Percentiles rank a stretch among this genome's conserved stretches.
Conservation (phyloP, 1,140 invertebrate species). For the Anagrus nilaparvatae region DNA sequence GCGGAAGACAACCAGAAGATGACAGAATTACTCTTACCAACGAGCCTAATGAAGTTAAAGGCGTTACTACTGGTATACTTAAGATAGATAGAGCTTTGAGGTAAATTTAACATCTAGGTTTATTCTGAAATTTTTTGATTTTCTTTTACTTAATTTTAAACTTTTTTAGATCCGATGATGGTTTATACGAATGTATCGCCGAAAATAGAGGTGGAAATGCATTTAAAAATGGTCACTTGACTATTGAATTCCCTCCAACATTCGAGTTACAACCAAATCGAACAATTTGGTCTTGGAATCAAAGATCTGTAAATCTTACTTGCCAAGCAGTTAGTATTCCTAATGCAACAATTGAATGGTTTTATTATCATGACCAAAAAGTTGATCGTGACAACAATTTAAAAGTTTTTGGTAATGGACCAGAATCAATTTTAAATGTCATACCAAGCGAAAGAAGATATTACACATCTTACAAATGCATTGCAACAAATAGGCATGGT, state of each 20-base stretch:
- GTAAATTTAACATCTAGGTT: slow-evolving; percentile 16
- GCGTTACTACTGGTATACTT: slow-evolving; percentile 53
- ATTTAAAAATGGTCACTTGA: slow-evolving; percentile 69
- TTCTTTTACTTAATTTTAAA: too few species aligned
- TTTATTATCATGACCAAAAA: slow-evolving; percentile 41
- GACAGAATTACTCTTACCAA: slow-evolving; percentile 51
- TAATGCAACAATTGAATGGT: slow-evolving; percentile 85
- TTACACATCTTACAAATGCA: slow-evolving; percentile 72
- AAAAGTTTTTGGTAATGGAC: slow-evolving; percentile 53
- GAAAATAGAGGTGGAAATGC: slow-evolving; percentile 65
- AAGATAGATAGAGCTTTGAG: slow-evolving; percentile 40
- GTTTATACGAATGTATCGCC: slow-evolving; percentile 79
- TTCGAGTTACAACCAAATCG: slow-evolving; percentile 63
- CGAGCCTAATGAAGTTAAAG: slow-evolving; percentile 43
- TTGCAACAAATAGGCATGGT: slow-evolving; percentile 69
- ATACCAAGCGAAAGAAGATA: slow-evolving; percentile 50
- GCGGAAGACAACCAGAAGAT: slow-evolving; percentile 51
- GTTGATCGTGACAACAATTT: slow-evolving; percentile 47
- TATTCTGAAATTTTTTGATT: neutral
- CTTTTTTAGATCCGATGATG: slow-evolving; percentile 64
- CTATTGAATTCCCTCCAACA: slow-evolving; percentile 70
- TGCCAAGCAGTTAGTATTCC: slow-evolving; percentile 85
- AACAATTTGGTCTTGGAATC: slow-evolving; percentile 71
- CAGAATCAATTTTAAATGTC: slow-evolving; percentile 58
- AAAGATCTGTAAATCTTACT: slow-evolving; percentile 69